These are phyloP conservation scores for Dyspetes luteomarginatus DNA, from an alignment of 2,888 invertebrate genomes.

Conservation along the genomic window DNA sequence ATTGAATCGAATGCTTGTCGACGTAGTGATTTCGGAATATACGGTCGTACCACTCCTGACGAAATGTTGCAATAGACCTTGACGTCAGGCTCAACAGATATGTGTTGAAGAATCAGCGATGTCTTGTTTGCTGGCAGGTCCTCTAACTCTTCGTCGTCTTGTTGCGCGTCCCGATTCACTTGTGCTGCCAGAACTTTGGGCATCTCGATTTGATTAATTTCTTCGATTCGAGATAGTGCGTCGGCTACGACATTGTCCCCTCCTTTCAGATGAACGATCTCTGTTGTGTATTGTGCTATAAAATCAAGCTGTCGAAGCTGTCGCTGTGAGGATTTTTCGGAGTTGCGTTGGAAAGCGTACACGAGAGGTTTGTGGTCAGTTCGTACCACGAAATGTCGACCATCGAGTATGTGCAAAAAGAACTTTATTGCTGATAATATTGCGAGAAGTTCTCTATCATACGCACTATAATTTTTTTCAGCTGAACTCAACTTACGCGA, in stretches of 20 bases:
- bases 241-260: conserved; percentile 48
- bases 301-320: conserved; percentile 28
- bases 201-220: conserved; percentile 29
- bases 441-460: conserved; percentile 30
- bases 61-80: conserved; percentile 65
- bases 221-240: conserved; percentile 35
- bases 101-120: neutral
- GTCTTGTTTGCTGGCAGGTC: neutral
- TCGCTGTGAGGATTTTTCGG: conserved; percentile 23
- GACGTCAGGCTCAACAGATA: neutral
- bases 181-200: conserved; percentile 3
- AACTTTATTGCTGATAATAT: conserved; percentile 30
- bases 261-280: conserved; percentile 41
- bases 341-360: conserved; percentile 14
- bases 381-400: conserved; percentile 29
- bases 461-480: conserved; percentile 31
- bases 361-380: conserved; percentile 42
- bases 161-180: conserved; percentile 20
- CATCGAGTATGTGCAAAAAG: conserved; percentile 50
- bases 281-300: conserved; percentile 45
- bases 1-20: conserved; percentile 63
- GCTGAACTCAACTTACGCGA: neutral
- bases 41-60: conserved; percentile 62
- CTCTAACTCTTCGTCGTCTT: conserved; percentile 27
- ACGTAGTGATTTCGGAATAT: conserved; percentile 65